Evolutionary conservation across 1,140 invertebrate genomes (phyloP), one percentile per base, ranked within the genome.

Genomic region (Cardiocondyla obscurior): DNA sequence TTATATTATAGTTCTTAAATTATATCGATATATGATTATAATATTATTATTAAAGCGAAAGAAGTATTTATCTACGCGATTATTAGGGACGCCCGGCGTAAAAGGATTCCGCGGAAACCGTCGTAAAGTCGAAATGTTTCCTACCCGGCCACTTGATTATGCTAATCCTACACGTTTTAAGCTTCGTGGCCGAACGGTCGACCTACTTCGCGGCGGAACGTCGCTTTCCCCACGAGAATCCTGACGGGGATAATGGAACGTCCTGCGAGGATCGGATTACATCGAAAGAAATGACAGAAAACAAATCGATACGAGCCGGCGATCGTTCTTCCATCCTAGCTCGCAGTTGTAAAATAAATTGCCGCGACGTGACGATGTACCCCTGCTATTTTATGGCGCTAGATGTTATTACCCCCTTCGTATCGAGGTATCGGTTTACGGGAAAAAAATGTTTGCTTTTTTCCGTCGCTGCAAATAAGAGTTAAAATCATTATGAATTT

Each of bases 151-250:
- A 46, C 58, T 57, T 74, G 65, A 83, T 90, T 89, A 90, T 89
- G 86, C 81, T 90, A 90, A 90, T 89, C 88, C 76, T 25, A 42
- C 70, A 28, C 85, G 83, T 85, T 88, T 89, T 88, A 88, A 86
- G 81, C 82, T 82, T 70, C 83, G 77, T 87, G 83, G 49, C 65
- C 69, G 44, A 69, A 74, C 77, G 62, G 8, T 82, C 70, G 86
- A 87, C 82, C 88, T 85, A 85, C 81, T 83, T 86, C 79, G 25
- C 62, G 57, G 64, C 70, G 70, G 42, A 77, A 81, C 84, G 77
- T 81, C 84, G 81, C 84, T 88, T 88, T 70, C 70, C 72, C 77
- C 44, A 36, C n/a, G 69, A 33, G 76, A 79, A 87, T 82, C 67
- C 85, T 84, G 85, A 82, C 83, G 85, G 82, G 82, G 82, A 89